A percentile compares a stretch with the other conserved stretches of the same genome.
Evolutionary conservation across 2,797 vertebrate species (phyloP).

Genomic region (Lacerta viridis): DNA sequence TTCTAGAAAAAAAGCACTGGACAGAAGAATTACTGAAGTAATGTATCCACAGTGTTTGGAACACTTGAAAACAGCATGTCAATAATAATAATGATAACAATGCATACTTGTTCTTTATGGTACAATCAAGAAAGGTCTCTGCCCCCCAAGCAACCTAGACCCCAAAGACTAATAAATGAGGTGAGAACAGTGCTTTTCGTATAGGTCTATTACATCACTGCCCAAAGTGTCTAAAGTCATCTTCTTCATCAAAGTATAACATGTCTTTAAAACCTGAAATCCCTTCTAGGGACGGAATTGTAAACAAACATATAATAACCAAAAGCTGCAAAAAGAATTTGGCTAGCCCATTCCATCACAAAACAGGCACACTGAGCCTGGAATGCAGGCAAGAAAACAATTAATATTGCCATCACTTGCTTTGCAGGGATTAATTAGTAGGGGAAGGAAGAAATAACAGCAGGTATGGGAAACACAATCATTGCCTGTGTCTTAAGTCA

Average conservation of each 20-base stretch:
- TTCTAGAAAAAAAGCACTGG: too few relatives aligned
- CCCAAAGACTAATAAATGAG: not conserved
- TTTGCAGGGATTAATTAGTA: slow-evolving; percentile 67
- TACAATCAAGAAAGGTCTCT: not conserved
- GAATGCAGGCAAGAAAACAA: slow-evolving; percentile 59
- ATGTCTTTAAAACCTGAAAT: slow-evolving; percentile 46
- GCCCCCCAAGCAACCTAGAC: not conserved
- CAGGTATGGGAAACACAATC: slow-evolving; percentile 51
- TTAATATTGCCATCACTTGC: slow-evolving; percentile 60
- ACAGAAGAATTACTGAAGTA: too few relatives aligned
- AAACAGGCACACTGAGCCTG: slow-evolving; percentile 40
- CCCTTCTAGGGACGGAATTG: slow-evolving; percentile 43
- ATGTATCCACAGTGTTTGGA: too few relatives aligned
- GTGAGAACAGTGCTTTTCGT: not conserved
- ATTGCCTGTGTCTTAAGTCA: slow-evolving; percentile 51
- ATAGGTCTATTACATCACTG: not conserved
- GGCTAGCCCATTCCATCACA: slow-evolving; percentile 2
- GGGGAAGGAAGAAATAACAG: slow-evolving; percentile 63
- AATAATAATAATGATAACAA: not conserved
- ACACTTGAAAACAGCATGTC: too few relatives aligned
- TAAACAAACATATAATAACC: slow-evolving; percentile 42
- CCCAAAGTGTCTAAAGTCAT: not conserved
- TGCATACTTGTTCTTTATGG: not conserved
- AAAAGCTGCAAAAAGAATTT: slow-evolving; percentile 5
- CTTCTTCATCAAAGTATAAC: not conserved